Evolutionary conservation across 2,113 vertebrate genomes (phyloP).

Genomic region (Engraulis encrasicolus): DNA sequence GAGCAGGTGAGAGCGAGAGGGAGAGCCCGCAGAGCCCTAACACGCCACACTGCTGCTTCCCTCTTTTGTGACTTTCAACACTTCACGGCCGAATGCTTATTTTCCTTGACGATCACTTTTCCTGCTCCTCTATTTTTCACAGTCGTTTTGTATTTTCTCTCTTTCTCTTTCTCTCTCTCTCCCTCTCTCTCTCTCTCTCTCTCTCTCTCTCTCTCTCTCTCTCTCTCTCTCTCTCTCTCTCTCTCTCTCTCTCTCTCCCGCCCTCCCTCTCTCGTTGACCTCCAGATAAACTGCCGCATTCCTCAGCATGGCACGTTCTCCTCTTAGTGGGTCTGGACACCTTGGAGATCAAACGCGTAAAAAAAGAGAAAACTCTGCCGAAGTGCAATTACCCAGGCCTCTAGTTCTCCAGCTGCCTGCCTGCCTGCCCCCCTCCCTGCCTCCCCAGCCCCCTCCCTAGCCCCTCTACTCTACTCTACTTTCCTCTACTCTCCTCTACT

Average conservation of each 20-base stretch:
- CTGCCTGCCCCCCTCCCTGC: conserved; percentile 51
- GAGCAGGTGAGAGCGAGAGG: background rate
- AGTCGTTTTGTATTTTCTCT: background rate
- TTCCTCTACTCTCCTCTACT: background rate
- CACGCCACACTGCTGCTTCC: background rate
- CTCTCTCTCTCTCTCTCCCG: conserved; percentile 21
- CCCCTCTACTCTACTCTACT: no score
- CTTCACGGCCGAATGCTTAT: conserved; percentile 68
- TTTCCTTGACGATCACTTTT: background rate
- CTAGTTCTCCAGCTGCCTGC: conserved; percentile 35
- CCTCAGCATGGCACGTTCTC: conserved; percentile 72
- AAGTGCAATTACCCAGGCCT: conserved; percentile 80
- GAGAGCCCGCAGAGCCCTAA: background rate
- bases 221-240: background rate
- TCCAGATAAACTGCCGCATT: conserved; percentile 64
- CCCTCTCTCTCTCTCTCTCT: background rate
- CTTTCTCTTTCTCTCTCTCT: background rate
- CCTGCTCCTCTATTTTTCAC: background rate
- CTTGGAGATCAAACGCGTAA: conserved; percentile 77
- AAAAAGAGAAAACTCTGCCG: conserved; percentile 65
- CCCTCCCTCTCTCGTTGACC: conserved; percentile 54
- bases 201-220: background rate
- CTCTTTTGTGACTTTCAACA: conserved; percentile 47
- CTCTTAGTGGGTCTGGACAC: conserved; percentile 76
- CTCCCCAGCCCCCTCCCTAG: conserved; percentile 68